A percentile compares a stretch with the other conserved stretches of the same genome.
phyloP scores from a whole-genome alignment of 2,797 vertebrate species.

The Hippocampus kuda region DNA sequence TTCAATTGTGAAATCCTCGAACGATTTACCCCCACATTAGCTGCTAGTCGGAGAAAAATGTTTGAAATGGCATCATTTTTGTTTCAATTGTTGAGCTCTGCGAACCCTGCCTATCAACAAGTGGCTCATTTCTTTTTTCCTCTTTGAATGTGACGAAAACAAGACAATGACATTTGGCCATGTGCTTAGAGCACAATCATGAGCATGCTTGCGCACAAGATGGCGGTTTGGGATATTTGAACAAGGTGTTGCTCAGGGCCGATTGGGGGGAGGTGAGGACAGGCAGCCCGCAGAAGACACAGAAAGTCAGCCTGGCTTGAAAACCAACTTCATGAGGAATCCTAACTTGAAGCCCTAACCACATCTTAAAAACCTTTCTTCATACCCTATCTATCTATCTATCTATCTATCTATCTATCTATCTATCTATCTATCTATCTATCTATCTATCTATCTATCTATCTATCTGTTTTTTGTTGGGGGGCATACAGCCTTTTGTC shows the following conservation, averaged over 20 bases:
- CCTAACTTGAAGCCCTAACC: too few relatives aligned
- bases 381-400: too few relatives aligned
- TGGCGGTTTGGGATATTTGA: neutral
- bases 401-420: too few relatives aligned
- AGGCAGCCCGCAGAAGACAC: neutral
- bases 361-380: too few relatives aligned
- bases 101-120: neutral
- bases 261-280: neutral
- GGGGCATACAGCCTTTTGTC: too few relatives aligned
- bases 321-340: neutral
- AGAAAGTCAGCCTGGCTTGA: neutral
- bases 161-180: neutral
- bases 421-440: too few relatives aligned
- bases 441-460: too few relatives aligned
- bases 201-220: neutral
- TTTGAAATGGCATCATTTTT: too few relatives aligned
- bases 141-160: neutral
- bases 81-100: neutral
- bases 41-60: too few relatives aligned
- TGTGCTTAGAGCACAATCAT: neutral
- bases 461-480: too few relatives aligned
- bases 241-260: constrained; percentile 5
- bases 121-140: neutral
- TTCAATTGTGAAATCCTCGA: neutral
- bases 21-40: too few relatives aligned